Evolutionary conservation across 1,140 invertebrate species (phyloP).

Genomic region (Macrocentrus cingulum): DNA sequence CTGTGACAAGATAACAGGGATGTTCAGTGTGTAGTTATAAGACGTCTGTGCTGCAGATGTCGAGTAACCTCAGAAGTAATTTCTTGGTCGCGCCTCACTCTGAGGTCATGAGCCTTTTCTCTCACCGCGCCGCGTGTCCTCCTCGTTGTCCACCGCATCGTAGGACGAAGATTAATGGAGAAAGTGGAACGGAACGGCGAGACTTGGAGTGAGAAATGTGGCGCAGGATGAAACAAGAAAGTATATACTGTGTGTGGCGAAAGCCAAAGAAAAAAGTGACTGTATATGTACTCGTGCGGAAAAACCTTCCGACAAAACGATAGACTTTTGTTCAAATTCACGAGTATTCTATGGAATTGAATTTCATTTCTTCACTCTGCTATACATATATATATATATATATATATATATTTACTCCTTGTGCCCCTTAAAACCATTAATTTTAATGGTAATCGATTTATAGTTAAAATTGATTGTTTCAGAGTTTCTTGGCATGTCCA

Average conservation of each 20-base stretch:
- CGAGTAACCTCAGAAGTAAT: slow-evolving; percentile 25
- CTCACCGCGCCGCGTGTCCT: slow-evolving; percentile 12
- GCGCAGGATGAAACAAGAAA: neutral
- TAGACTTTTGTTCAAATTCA: neutral
- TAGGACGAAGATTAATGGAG: slow-evolving; percentile 32
- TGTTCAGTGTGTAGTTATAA: slow-evolving; percentile 12
- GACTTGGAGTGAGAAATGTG: neutral
- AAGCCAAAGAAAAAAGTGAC: no score
- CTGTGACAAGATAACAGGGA: slow-evolving; percentile 17
- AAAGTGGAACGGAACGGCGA: slow-evolving; percentile 9
- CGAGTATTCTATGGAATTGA: neutral
- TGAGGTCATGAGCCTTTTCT: slow-evolving; percentile 15
- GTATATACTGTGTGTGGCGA: neutral
- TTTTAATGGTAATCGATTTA: no score
- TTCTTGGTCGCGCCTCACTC: slow-evolving; percentile 13
- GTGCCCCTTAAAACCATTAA: no score
- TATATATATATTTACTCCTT: no score
- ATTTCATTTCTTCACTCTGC: no score
- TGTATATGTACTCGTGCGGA: no score
- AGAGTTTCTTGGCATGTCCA: neutral
- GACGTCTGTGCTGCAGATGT: slow-evolving; percentile 19
- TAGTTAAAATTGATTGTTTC: no score
- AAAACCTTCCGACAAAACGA: no score
- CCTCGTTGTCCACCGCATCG: neutral
- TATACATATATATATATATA: no score